Percentiles rank a stretch among this genome's conserved stretches.
Evolutionary conservation across 2,113 vertebrate species (phyloP).

Genomic region (Sisor rabdophorus): DNA sequence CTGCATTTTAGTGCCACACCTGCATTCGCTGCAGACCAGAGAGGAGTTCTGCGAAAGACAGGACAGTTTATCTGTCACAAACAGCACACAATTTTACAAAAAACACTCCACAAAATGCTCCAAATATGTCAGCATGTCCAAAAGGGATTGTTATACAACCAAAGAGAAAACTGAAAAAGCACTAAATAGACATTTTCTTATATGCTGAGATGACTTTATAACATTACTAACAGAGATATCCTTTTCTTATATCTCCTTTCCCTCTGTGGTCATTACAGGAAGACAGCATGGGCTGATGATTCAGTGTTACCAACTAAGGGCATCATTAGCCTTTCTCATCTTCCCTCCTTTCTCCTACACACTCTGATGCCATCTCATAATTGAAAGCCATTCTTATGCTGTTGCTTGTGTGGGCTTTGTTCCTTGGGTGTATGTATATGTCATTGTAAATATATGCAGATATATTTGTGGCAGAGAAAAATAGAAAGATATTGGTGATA

Average conservation of each 20-base stretch:
- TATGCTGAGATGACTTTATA: background rate
- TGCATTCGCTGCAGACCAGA: conserved; percentile 34
- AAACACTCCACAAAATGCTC: conserved; percentile 3
- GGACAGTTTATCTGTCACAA: conserved; percentile 9
- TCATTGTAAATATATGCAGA: background rate
- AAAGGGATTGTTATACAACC: background rate
- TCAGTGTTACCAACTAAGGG: conserved; percentile 28
- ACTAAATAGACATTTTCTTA: background rate
- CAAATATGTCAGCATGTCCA: conserved; percentile 20
- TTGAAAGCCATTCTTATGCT: conserved; percentile 27
- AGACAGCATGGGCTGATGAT: conserved; percentile 36
- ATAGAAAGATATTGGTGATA: background rate
- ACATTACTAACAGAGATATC: background rate
- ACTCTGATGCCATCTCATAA: conserved; percentile 14
- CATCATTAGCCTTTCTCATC: conserved; percentile 38
- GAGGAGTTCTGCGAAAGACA: background rate
- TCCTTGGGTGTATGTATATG: background rate
- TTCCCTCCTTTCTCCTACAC: conserved; percentile 19
- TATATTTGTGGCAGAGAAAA: background rate
- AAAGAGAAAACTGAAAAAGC: background rate
- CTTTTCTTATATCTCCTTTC: background rate
- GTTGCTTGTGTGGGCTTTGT: background rate
- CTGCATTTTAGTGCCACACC: conserved; percentile 39
- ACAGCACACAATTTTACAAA: conserved; percentile 11
- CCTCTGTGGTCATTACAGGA: conserved; percentile 34